phyloP scores from a whole-genome alignment of 2,888 invertebrate genomes.

The Leptopilina myrica region DNA sequence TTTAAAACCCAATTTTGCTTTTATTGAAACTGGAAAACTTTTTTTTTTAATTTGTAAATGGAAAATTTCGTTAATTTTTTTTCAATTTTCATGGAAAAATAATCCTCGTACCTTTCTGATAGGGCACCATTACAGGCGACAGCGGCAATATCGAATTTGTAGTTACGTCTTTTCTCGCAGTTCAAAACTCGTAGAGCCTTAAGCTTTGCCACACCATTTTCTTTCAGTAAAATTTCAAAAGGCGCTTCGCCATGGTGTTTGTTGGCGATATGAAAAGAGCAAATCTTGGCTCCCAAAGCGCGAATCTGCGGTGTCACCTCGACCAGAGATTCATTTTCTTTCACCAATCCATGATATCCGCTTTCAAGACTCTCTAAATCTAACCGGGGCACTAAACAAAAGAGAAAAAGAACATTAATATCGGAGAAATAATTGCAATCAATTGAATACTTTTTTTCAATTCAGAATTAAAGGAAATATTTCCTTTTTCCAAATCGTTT shows the following conservation, averaged over 20 bases:
- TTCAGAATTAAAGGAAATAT: too few relatives aligned
- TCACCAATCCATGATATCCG: slow-evolving; percentile 94
- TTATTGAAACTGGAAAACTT: too few relatives aligned
- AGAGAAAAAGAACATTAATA: slow-evolving; percentile 17
- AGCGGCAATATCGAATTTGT: slow-evolving; percentile 97
- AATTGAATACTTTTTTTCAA: background rate
- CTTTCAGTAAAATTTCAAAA: slow-evolving; percentile 89
- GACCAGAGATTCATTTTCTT: slow-evolving; percentile 94
- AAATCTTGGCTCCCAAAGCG: slow-evolving; percentile 85
- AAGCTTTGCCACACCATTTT: slow-evolving; percentile 89
- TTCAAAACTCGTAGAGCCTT: slow-evolving; percentile 90
- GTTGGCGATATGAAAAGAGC: slow-evolving; percentile 93
- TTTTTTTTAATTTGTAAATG: too few relatives aligned
- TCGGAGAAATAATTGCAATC: background rate
- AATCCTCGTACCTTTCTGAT: slow-evolving; percentile 83
- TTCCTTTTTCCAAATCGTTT: too few relatives aligned
- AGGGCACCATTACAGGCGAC: slow-evolving; percentile 93
- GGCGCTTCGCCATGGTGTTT: slow-evolving; percentile 96
- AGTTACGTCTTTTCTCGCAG: slow-evolving; percentile 95
- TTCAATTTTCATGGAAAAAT: background rate
- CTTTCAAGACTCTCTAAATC: slow-evolving; percentile 89
- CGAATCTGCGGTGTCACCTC: slow-evolving; percentile 95
- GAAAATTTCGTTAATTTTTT: background rate
- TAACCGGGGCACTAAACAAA: slow-evolving; percentile 82
- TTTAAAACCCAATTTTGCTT: too few relatives aligned